Evolutionary conservation across 2,888 invertebrate genomes (phyloP).

Genomic region (Cantharis lateralis): DNA sequence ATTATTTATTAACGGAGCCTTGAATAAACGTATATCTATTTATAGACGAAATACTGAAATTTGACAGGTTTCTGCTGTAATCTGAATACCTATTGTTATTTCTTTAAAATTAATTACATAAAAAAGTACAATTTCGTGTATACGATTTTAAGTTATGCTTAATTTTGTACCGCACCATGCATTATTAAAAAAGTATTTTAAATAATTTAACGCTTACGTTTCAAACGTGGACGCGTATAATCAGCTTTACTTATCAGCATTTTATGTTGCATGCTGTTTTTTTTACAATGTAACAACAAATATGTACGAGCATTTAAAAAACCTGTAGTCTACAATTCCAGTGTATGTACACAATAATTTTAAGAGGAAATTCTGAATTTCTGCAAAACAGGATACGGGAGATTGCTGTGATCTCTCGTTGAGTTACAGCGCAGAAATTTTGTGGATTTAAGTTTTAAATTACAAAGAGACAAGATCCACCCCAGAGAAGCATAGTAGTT

Average conservation of each 20-base stretch:
- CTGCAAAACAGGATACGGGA: background rate
- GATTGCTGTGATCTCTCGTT: too few species aligned
- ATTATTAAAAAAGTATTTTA: background rate
- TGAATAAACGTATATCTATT: background rate
- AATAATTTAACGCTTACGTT: background rate
- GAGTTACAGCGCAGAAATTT: too few species aligned
- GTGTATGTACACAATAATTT: background rate
- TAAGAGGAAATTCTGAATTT: background rate
- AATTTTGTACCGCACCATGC: background rate
- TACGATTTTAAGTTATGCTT: background rate
- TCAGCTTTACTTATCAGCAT: background rate
- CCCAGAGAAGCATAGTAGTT: too few species aligned
- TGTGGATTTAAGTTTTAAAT: too few species aligned
- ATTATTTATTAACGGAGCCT: background rate
- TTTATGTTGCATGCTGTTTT: background rate
- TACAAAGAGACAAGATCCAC: too few species aligned
- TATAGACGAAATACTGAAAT: background rate
- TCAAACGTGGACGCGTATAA: background rate
- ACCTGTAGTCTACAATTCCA: background rate
- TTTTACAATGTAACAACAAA: background rate
- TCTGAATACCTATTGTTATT: background rate
- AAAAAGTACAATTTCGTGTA: background rate
- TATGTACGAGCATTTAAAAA: background rate
- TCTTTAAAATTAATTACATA: background rate
- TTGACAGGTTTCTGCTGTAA: background rate